Conservation (phyloP, 2,797 vertebrate species). For the Parambassis ranga region DNA sequence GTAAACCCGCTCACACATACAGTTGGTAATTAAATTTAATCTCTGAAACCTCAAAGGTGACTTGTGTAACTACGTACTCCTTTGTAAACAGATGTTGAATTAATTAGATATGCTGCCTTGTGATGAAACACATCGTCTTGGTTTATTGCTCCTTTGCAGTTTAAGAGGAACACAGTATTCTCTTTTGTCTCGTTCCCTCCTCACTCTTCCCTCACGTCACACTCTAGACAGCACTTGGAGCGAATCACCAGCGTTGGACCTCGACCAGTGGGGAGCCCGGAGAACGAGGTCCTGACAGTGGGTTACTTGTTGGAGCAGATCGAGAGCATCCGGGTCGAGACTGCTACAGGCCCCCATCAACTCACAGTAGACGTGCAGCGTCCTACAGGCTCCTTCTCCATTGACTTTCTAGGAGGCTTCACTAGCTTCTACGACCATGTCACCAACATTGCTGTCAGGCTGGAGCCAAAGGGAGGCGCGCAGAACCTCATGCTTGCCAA, state of each 20-base stretch:
- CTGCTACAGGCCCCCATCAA: conserved; percentile 74
- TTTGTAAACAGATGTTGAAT: not conserved
- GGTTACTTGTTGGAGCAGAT: conserved; percentile 90
- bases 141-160: not conserved
- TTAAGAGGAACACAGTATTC: not conserved
- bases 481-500: conserved; percentile 93
- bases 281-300: conserved; percentile 92
- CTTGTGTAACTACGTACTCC: too few species aligned
- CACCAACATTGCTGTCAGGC: conserved; percentile 90
- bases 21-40: not conserved
- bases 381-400: conserved; percentile 94
- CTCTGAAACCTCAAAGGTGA: not conserved
- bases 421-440: conserved; percentile 96
- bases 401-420: conserved; percentile 96
- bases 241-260: conserved; percentile 91
- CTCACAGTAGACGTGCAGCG: conserved; percentile 88
- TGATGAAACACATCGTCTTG: not conserved
- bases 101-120: not conserved
- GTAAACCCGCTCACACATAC: not conserved
- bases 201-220: conserved; percentile 29
- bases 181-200: not conserved
- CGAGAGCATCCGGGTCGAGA: conserved; percentile 80
- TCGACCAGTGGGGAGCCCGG: conserved; percentile 90
- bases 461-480: conserved; percentile 87
- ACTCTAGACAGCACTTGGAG: conserved; percentile 87